These are phyloP conservation scores for Chrysochloris asiatica DNA, from an alignment of 2,113 vertebrate genomes.

Conservation along the genomic window DNA sequence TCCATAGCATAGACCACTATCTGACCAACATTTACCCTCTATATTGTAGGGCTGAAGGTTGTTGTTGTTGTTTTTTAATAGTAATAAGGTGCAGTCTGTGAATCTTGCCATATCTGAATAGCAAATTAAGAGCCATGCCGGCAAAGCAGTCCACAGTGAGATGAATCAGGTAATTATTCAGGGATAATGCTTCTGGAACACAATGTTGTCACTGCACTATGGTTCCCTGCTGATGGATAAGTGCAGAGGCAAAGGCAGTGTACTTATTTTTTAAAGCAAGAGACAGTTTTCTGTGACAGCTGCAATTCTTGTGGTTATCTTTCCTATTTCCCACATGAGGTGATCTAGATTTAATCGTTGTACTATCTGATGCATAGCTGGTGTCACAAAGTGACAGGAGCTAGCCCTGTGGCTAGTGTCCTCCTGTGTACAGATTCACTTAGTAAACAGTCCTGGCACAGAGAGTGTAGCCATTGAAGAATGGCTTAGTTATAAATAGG, in stretches of 20 bases:
- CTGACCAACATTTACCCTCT: not conserved
- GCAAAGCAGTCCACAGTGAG: not conserved
- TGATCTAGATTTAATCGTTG: not conserved
- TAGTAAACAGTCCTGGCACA: not conserved
- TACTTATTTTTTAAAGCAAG: conserved; percentile 58
- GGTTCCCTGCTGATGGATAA: conserved; percentile 53
- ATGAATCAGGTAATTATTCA: conserved; percentile 60
- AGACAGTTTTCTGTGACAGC: not conserved
- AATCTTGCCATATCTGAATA: not conserved
- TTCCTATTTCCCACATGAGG: conserved; percentile 49
- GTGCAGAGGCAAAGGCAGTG: not conserved
- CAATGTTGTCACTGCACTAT: conserved; percentile 45
- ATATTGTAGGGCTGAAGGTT: not conserved
- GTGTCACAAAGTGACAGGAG: conserved; percentile 29
- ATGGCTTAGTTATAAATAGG: not conserved
- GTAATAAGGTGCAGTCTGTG: not conserved
- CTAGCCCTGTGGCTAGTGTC: not conserved
- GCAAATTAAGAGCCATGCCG: not conserved
- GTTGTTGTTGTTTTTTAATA: not conserved
- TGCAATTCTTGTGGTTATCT: conserved; percentile 1
- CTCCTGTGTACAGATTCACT: not conserved
- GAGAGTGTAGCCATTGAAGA: not conserved
- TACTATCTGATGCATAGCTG: not conserved
- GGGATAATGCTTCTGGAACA: conserved; percentile 34
- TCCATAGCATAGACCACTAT: accelerated